These are phyloP conservation scores for Xiphias gladius DNA, from an alignment of 2,113 vertebrate species.

Conservation along the genomic window DNA sequence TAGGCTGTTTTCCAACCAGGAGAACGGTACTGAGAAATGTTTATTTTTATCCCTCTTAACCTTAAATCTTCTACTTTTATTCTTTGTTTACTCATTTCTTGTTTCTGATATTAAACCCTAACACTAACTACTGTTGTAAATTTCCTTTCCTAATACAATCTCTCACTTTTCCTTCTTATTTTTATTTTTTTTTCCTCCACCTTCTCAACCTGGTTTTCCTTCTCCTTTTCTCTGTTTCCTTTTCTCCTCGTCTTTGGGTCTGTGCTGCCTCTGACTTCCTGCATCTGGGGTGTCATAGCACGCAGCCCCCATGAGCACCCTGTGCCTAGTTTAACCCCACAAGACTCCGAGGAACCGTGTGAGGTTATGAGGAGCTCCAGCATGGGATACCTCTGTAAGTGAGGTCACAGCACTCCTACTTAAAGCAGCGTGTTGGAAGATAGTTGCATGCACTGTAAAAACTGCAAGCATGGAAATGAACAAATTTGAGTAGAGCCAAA, in stretches of 20 bases:
- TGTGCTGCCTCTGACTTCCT: slow-evolving; percentile 69
- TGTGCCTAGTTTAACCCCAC: slow-evolving; percentile 89
- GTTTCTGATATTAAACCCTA: neutral
- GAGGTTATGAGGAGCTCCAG: slow-evolving; percentile 92
- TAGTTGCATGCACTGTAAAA: neutral
- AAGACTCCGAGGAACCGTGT: slow-evolving; percentile 88
- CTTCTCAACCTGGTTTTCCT: slow-evolving; percentile 10
- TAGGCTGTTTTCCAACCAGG: slow-evolving; percentile 94
- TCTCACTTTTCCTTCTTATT: slow-evolving; percentile 28
- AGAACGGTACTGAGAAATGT: slow-evolving; percentile 91
- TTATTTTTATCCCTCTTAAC: neutral
- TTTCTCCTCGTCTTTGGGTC: slow-evolving; percentile 56
- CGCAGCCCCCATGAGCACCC: slow-evolving; percentile 90
- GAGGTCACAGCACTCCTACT: slow-evolving; percentile 49
- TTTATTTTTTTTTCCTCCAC: slow-evolving; percentile 22
- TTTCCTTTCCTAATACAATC: slow-evolving; percentile 20
- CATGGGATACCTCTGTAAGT: slow-evolving; percentile 98
- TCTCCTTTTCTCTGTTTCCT: slow-evolving; percentile 1
- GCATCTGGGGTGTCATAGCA: slow-evolving; percentile 80
- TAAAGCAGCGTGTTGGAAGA: slow-evolving; percentile 10
- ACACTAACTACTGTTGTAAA: neutral
- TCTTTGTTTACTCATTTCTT: neutral
- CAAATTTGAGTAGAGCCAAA: neutral
- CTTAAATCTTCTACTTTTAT: no score
- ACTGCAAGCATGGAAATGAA: neutral